A percentile compares a stretch with the other conserved stretches of the same genome.
Conservation (phyloP, 2,113 vertebrate genomes). For the Pseudonaja textilis region DNA sequence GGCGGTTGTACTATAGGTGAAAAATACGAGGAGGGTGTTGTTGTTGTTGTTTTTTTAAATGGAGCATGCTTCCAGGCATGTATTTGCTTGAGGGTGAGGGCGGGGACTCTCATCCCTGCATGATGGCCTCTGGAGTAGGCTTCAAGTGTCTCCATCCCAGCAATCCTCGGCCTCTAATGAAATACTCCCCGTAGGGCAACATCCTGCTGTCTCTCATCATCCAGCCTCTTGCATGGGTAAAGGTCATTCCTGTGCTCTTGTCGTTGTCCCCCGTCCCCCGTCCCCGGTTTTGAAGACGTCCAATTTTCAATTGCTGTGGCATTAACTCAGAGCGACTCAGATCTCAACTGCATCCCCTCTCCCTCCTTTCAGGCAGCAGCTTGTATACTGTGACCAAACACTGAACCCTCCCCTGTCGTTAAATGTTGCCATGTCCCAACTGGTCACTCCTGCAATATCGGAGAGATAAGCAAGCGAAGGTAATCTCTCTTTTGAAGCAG, state of each 20-base stretch:
- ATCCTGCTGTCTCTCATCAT: background rate
- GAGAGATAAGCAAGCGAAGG: background rate
- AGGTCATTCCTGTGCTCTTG: background rate
- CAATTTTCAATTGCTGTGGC: background rate
- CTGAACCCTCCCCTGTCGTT: background rate
- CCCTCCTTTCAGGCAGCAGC: background rate
- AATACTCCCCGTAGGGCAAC: background rate
- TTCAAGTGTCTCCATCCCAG: background rate
- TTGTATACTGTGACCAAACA: background rate
- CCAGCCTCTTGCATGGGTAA: background rate
- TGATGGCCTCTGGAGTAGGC: background rate
- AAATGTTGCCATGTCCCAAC: background rate
- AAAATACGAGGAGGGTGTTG: background rate
- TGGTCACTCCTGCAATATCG: no score
- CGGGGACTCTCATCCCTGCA: background rate
- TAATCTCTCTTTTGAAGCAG: background rate
- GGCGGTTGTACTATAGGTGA: background rate
- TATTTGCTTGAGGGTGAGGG: background rate
- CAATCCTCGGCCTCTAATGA: background rate
- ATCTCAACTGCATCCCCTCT: background rate
- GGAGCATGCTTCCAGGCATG: background rate
- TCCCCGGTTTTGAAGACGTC: background rate
- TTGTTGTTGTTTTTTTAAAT: background rate
- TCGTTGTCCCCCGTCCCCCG: rapidly evolving
- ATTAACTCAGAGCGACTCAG: background rate